phyloP scores from a whole-genome alignment of 2,797 vertebrate species.

The Lacerta viridis region DNA sequence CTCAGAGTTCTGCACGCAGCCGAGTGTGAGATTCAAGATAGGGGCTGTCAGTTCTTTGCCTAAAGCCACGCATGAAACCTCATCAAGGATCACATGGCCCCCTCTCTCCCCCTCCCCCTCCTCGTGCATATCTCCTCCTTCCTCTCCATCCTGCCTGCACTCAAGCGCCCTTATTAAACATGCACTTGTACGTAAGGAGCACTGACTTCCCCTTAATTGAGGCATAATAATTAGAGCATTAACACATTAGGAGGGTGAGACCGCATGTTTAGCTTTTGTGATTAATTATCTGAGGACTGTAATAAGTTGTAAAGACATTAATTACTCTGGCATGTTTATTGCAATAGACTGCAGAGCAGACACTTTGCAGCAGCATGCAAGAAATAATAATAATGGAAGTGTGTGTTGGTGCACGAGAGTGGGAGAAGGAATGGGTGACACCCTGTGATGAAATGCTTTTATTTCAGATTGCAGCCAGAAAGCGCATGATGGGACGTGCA shows the following conservation, averaged over 20 bases:
- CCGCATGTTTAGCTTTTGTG: constrained; percentile 87
- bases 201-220: constrained; percentile 83
- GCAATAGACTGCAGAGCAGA: constrained; percentile 74
- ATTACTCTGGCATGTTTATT: constrained; percentile 83
- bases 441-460: not conserved
- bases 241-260: constrained; percentile 86
- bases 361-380: constrained; percentile 50
- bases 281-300: constrained; percentile 87
- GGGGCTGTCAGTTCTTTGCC: constrained; percentile 63
- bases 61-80: constrained; percentile 60
- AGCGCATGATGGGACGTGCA: not conserved
- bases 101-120: constrained; percentile 44
- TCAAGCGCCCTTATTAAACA: constrained; percentile 76
- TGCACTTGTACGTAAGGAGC: constrained; percentile 79
- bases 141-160: constrained; percentile 35
- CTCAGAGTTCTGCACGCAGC: constrained; percentile 41
- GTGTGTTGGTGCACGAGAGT: too few relatives aligned
- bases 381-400: constrained; percentile 17
- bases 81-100: constrained; percentile 47
- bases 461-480: not conserved
- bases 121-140: constrained; percentile 21
- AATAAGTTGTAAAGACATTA: constrained; percentile 87
- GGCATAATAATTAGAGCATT: constrained; percentile 87
- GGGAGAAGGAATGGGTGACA: not conserved
- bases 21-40: constrained; percentile 62